Conservation (phyloP, 2,888 invertebrate genomes). For the Criorhina ranunculi region DNA sequence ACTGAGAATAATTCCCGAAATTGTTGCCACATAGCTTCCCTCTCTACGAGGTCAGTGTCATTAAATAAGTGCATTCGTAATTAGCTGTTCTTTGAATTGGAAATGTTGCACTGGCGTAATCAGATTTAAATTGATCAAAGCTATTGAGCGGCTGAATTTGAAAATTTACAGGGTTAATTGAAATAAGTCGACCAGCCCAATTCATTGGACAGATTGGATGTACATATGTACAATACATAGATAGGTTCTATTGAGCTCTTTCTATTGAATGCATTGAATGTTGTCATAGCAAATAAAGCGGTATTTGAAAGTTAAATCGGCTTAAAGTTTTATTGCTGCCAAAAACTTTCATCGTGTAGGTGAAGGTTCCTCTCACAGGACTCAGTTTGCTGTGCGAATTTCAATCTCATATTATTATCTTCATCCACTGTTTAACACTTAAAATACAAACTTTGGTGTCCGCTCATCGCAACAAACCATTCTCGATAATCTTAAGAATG, state of each 20-base stretch:
- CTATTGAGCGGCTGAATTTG: slow-evolving; percentile 24
- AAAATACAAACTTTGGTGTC: slow-evolving; percentile 33
- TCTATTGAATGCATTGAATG: too few relatives aligned
- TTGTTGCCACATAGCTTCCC: background rate
- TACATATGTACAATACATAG: too few relatives aligned
- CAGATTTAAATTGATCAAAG: slow-evolving; percentile 52
- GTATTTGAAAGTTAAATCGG: too few relatives aligned
- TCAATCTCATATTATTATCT: slow-evolving; percentile 45
- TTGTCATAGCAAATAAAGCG: too few relatives aligned
- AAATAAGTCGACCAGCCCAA: slow-evolving; percentile 3
- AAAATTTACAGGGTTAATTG: slow-evolving; percentile 37
- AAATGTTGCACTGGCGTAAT: slow-evolving; percentile 37
- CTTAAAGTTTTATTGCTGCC: too few relatives aligned
- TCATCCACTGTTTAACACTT: background rate
- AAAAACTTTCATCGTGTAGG: too few relatives aligned
- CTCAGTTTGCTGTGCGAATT: slow-evolving; percentile 26
- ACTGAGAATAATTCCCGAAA: background rate
- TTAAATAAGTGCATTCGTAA: slow-evolving; percentile 28
- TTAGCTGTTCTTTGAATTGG: slow-evolving; percentile 30
- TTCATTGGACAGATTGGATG: background rate
- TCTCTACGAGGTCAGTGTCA: background rate
- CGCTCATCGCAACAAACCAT: slow-evolving; percentile 56
- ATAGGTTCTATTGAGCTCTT: too few relatives aligned
- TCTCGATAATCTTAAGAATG: slow-evolving; percentile 70
- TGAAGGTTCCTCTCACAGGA: too few relatives aligned